Evolutionary conservation across 2,888 invertebrate species (phyloP), one percentile per base, ranked within the genome.

Genomic region (Hoplodrina blanda): DNA sequence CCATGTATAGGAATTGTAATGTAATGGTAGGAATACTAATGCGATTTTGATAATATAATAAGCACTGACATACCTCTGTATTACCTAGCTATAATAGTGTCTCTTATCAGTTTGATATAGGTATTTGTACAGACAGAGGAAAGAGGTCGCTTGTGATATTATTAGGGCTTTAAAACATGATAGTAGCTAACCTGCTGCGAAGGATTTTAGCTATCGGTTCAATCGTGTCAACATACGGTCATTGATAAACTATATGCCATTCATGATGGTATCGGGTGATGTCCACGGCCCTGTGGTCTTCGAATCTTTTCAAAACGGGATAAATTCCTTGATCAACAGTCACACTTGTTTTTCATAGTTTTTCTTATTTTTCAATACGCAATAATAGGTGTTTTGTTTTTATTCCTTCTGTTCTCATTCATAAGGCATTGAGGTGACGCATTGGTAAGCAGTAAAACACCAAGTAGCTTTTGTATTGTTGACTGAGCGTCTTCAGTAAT

Each of bases 111-210:
- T 62, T 19, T 68, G 46, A 59, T 67, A 54, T 44, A 65, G 41
- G 17, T 67, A 69, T 73, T 81, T 69, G 61, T 62, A 52, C 62
- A 53, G 63, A 49, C 62, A 53, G 63, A 52, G 71, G 57, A 85
- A 83, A 62, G 80, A 74, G 83, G 83, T 83, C 83, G 54, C 57
- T 68, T 49, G 69, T 78, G 67, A 69, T 85, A 80, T 78, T 77
- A 77, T 66, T 70, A 72, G 59, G 66, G 65, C 49, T 54, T 54
- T 66, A 33, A 60, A 60, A 62, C 61, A 63, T 62, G 19, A 50
- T 57, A 64, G 15, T 62, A 50, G 53, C 13, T 64, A 53, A 53
- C 8, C 60, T 5, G 37, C 46, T 69, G n/a, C 33, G 20, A 46
- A 56, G 41, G 62, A 44, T 60, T 67, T 52, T 53, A 62, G 10